A percentile compares a stretch with the other conserved stretches of the same genome.
phyloP scores from a whole-genome alignment of 1,140 invertebrate species.

The Cherax destructor region DNA sequence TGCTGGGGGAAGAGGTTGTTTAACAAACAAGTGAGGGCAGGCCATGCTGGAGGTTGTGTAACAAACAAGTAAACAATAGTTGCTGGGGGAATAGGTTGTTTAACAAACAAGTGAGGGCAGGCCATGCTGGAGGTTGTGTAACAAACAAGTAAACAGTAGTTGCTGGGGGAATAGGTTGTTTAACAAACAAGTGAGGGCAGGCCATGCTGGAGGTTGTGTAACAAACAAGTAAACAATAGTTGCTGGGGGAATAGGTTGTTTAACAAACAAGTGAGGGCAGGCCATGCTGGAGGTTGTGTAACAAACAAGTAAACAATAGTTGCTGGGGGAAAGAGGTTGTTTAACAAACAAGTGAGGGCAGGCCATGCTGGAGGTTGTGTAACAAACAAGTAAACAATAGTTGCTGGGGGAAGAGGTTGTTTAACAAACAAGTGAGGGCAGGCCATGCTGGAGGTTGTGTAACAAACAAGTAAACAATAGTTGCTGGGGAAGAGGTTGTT shows the following conservation, averaged over 20 bases:
- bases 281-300: slow-evolving; percentile 37
- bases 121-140: slow-evolving; percentile 7
- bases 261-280: not conserved
- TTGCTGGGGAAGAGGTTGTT: not conserved
- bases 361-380: not conserved
- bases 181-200: not conserved
- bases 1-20: too few relatives aligned
- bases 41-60: slow-evolving; percentile 13
- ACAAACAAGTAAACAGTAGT: not conserved
- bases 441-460: slow-evolving; percentile 5
- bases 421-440: not conserved
- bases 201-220: slow-evolving; percentile 18
- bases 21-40: not conserved
- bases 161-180: too few relatives aligned
- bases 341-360: not conserved
- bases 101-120: not conserved
- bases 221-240: slow-evolving; percentile 7
- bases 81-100: not conserved
- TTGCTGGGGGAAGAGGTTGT: too few relatives aligned
- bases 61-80: not conserved
- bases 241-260: too few relatives aligned
- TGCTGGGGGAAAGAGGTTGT: not conserved
- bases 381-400: slow-evolving; percentile 2
- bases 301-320: too few relatives aligned
- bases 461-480: not conserved